phyloP scores from a whole-genome alignment of 2,797 vertebrate genomes.

The Falco novaeseelandiae region DNA sequence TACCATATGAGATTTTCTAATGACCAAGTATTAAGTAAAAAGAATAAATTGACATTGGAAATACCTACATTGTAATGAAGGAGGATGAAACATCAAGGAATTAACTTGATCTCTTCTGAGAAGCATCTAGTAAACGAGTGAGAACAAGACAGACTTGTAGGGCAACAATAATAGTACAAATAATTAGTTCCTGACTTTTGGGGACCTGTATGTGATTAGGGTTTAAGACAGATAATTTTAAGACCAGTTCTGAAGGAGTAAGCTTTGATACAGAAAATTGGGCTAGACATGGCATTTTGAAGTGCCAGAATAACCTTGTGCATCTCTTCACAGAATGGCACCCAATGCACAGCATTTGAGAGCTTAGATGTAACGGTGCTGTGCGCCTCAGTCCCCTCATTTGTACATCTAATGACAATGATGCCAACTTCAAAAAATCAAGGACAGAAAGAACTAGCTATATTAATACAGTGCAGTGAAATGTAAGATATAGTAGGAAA shows the following conservation, averaged over 20 bases:
- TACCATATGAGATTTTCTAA: neutral
- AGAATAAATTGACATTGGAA: neutral
- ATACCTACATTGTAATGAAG: neutral
- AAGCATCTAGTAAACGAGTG: neutral
- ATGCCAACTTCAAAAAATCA: neutral
- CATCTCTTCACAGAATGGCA: neutral
- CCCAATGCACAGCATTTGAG: neutral
- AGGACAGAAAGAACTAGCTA: neutral
- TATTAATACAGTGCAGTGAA: accelerated
- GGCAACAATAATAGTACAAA: neutral
- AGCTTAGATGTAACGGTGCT: neutral
- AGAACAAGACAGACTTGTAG: neutral
- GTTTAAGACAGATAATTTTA: neutral
- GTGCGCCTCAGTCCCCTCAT: neutral
- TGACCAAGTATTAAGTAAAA: neutral
- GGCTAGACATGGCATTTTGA: accelerated
- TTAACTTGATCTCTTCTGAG: neutral
- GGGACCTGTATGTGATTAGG: neutral
- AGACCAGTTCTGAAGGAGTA: neutral
- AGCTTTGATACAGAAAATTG: neutral
- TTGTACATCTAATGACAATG: neutral
- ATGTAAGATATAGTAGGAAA: neutral
- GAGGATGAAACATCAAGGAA: neutral
- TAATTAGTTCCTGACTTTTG: neutral
- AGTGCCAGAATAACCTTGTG: neutral